Conservation (phyloP, 2,888 invertebrate species). For the Metellina segmentata region DNA sequence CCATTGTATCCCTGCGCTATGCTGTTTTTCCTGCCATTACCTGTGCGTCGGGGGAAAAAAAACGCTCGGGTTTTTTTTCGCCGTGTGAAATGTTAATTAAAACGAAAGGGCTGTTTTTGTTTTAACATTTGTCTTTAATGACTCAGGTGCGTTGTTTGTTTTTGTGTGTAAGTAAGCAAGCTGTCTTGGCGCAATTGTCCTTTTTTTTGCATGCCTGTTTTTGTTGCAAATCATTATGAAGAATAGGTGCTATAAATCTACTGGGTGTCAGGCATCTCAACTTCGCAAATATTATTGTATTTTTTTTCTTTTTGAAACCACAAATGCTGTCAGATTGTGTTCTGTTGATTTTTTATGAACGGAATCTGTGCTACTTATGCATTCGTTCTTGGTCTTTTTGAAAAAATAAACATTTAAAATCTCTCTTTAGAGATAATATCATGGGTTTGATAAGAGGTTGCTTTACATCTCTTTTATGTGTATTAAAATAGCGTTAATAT, state of each 20-base stretch:
- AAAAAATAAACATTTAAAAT: no score
- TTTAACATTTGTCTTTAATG: conserved; percentile 51
- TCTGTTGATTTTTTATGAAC: no score
- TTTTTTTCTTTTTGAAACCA: no score
- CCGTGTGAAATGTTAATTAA: conserved; percentile 71
- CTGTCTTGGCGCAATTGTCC: neutral
- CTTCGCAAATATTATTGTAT: no score
- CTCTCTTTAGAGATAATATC: no score
- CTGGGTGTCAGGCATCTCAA: neutral
- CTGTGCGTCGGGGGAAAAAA: no score
- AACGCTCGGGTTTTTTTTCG: conserved; percentile 23
- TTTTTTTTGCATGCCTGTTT: neutral
- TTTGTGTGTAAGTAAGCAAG: neutral
- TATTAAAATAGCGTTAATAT: no score
- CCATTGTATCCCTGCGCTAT: neutral
- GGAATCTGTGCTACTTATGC: no score
- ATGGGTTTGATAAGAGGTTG: no score
- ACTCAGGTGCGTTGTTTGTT: conserved; percentile 25
- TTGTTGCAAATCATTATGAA: neutral
- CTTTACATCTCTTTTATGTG: no score
- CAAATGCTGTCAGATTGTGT: no score
- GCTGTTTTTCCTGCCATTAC: neutral
- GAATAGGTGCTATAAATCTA: neutral
- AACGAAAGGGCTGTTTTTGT: conserved; percentile 57
- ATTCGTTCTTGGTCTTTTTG: no score